Evolutionary conservation across 2,113 vertebrate genomes (phyloP).

Genomic region (Meriones unguiculatus): DNA sequence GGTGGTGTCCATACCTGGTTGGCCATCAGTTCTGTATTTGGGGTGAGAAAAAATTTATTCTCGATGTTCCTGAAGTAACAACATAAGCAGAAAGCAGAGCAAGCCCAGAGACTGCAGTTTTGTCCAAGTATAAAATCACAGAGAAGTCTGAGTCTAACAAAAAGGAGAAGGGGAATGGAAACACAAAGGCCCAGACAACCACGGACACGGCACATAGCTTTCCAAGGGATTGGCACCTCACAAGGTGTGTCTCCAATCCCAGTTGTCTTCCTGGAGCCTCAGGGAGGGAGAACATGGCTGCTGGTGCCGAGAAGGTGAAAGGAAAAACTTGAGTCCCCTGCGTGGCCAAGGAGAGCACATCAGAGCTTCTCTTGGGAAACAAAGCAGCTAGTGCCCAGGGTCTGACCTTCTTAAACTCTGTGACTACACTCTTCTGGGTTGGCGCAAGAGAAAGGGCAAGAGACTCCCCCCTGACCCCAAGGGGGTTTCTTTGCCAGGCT

Average conservation of each 20-base stretch:
- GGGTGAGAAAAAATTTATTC: not conserved
- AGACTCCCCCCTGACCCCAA: not conserved
- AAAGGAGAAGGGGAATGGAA: not conserved
- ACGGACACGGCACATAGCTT: not conserved
- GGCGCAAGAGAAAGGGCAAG: not conserved
- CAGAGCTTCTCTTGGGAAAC: not conserved
- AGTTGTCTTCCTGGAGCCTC: not conserved
- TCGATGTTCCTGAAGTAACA: not conserved
- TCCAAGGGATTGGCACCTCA: not conserved
- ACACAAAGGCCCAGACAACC: slow-evolving; percentile 1
- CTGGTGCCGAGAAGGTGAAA: slow-evolving; percentile 18
- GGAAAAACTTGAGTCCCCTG: not conserved
- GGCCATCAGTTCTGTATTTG: not conserved
- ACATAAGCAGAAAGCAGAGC: not conserved
- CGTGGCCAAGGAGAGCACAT: not conserved
- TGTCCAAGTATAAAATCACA: slow-evolving; percentile 63
- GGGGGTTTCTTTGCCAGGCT: not conserved
- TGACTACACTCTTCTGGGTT: not conserved
- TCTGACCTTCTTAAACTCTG: not conserved
- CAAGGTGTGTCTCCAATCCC: not conserved
- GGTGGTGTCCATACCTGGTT: not conserved
- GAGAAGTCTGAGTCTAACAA: slow-evolving; percentile 52
- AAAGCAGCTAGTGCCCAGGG: not conserved
- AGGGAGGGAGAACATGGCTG: not conserved
- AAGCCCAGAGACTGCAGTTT: slow-evolving; percentile 27